Conservation (phyloP, 2,797 vertebrate species). For the Halcyon badia region DNA sequence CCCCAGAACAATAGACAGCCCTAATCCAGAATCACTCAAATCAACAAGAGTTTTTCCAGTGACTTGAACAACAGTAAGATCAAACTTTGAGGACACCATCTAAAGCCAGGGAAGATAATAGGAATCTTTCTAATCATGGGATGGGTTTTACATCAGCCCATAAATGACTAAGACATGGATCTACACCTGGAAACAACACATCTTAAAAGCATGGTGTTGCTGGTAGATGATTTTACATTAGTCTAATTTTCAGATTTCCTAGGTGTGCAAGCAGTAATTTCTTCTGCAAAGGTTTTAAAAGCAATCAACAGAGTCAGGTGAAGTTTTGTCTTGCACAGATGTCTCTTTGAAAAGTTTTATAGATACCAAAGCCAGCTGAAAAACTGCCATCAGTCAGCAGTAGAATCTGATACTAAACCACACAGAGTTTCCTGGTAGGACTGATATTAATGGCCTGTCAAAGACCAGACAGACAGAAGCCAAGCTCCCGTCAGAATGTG, state of each 20-base stretch:
- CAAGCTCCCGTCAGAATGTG: neutral
- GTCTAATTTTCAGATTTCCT: neutral
- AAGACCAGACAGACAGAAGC: neutral
- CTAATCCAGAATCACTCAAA: slow-evolving; percentile 14
- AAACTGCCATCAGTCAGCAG: neutral
- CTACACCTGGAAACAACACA: neutral
- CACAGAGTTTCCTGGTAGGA: neutral
- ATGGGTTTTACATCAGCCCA: neutral
- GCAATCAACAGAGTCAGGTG: neutral
- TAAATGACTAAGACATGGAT: neutral
- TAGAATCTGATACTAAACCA: neutral
- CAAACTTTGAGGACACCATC: neutral
- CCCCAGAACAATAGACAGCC: neutral
- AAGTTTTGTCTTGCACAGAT: neutral
- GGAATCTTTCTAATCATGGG: neutral
- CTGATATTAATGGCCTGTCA: neutral
- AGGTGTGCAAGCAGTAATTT: neutral
- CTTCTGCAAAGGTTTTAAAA: neutral
- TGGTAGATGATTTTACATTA: neutral
- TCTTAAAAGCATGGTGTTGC: neutral
- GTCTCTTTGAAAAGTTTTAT: neutral
- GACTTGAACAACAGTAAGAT: neutral
- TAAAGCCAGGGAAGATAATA: slow-evolving; percentile 3
- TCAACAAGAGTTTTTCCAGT: neutral
- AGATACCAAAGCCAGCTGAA: neutral